These are phyloP conservation scores for Ligdia adustata DNA, from an alignment of 2,888 invertebrate species.

Conservation along the genomic window DNA sequence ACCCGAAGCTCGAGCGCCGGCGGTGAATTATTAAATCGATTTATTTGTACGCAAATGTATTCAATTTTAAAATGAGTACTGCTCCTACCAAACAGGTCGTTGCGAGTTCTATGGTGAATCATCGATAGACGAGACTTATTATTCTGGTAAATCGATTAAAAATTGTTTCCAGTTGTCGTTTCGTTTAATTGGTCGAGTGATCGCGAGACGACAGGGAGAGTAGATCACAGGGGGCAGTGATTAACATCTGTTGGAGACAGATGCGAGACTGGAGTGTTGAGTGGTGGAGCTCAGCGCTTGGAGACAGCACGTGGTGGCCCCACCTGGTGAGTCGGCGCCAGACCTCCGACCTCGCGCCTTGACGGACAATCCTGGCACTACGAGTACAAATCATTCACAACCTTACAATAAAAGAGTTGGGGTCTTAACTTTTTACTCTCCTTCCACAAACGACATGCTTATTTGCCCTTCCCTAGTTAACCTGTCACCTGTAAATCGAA, in stretches of 20 bases:
- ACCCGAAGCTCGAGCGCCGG: conserved; percentile 43
- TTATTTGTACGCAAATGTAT: conserved; percentile 61
- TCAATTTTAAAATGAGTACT: conserved; percentile 51
- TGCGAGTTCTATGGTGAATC: conserved; percentile 52
- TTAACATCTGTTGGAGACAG: conserved; percentile 52
- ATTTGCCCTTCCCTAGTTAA: conserved; percentile 23
- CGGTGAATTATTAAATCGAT: conserved; percentile 65
- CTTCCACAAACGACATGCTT: conserved; percentile 1
- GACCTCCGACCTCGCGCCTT: conserved; percentile 44
- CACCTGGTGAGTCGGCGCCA: conserved; percentile 65
- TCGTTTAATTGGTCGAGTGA: conserved; percentile 54
- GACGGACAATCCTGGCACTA: not conserved
- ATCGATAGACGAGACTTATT: conserved; percentile 50
- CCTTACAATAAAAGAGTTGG: conserved; percentile 6
- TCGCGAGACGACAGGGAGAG: not conserved
- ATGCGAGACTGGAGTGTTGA: conserved; percentile 15
- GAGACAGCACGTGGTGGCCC: conserved; percentile 60
- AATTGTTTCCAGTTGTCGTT: conserved; percentile 61
- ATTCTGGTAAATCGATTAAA: conserved; percentile 63
- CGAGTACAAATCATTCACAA: conserved; percentile 8
- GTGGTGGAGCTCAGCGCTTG: conserved; percentile 32
- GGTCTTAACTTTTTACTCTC: conserved; percentile 5
- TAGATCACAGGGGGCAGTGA: conserved; percentile 58
- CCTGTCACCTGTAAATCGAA: conserved; percentile 41
- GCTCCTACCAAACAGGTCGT: conserved; percentile 52